Percentiles rank a stretch among this genome's conserved stretches.
These are phyloP conservation scores for Pristis pectinata DNA, from an alignment of 2,797 vertebrate species.

Conservation along the genomic window DNA sequence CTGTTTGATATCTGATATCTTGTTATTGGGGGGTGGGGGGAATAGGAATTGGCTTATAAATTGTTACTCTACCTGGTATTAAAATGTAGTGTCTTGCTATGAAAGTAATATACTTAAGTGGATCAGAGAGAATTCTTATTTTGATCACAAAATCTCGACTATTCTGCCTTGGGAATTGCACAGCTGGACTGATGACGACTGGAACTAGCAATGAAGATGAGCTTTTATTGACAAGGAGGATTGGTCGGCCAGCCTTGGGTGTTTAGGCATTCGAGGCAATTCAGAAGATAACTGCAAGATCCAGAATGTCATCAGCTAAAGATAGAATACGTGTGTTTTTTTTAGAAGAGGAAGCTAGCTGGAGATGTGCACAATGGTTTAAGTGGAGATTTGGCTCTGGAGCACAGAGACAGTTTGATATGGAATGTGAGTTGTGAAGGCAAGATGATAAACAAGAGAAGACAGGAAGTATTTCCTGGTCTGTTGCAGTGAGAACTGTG, in stretches of 20 bases:
- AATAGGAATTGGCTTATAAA: neutral
- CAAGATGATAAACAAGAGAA: neutral
- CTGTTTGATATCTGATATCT: neutral
- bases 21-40: neutral
- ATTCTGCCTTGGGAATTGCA: neutral
- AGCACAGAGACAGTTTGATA: neutral
- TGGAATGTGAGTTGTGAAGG: neutral
- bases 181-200: neutral
- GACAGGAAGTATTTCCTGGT: neutral
- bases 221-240: neutral
- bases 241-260: neutral
- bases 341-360: too few relatives aligned
- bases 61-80: neutral
- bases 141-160: neutral
- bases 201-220: neutral
- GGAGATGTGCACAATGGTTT: too few relatives aligned
- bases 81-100: neutral
- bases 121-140: neutral
- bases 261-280: neutral
- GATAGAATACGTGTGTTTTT: neutral
- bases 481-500: neutral
- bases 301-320: too few relatives aligned
- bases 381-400: neutral
- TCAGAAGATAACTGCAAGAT: neutral
- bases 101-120: slow-evolving; percentile 15